Base-by-base conservation (phyloP, 1,140 invertebrate species). In the Aphelenchoides besseyi region DNA sequence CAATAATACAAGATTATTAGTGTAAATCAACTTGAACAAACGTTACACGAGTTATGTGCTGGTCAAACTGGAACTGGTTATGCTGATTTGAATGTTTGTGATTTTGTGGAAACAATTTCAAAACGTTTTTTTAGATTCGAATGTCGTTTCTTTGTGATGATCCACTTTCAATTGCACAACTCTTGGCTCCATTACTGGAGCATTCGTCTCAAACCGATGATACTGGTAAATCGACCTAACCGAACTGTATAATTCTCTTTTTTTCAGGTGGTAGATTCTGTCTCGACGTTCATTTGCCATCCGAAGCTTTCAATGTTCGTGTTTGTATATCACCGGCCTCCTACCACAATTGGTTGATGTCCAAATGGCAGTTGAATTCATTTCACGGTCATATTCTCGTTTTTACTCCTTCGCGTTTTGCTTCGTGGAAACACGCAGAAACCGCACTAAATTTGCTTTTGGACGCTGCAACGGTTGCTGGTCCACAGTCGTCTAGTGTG, bases 141-240 rank as follows among this genome's bases (percentile, higher is more conserved):
- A 23, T 74, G 9, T 75, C 73, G 1, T 74, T 97, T 89, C 94
- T 97, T 85, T 98, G 95, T 87, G 94, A 94, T 53, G 95, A 97
- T 87, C 92, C 92, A 16, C 96, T 91, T 82, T 91, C 91, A 0
- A 90, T 94, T 48, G 93, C 95, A 85, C 91, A 92, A 74, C 91
- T 96, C 55, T 87, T 97, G 18, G 90, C 90, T 36, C 94, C 94
- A 0, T 86, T 97, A 68, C 87, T 97, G 41, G 90, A 90, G 80
- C 92, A 95, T 85, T 91, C 63, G 12, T 37, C 18, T 29, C 59
- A 73, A 2, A 54, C 48, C 16, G 64, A 64, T 62, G 69, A 36
- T 29, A 28, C 74, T 26, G 71, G 72, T 75, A 68, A 3, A 32
- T 9, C 30, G n/a, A 30, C 35, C 36, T 73, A 18, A 23, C 1